A percentile compares a stretch with the other conserved stretches of the same genome.
Evolutionary conservation across 2,797 vertebrate genomes (phyloP).

Genomic region (Masticophis lateralis): DNA sequence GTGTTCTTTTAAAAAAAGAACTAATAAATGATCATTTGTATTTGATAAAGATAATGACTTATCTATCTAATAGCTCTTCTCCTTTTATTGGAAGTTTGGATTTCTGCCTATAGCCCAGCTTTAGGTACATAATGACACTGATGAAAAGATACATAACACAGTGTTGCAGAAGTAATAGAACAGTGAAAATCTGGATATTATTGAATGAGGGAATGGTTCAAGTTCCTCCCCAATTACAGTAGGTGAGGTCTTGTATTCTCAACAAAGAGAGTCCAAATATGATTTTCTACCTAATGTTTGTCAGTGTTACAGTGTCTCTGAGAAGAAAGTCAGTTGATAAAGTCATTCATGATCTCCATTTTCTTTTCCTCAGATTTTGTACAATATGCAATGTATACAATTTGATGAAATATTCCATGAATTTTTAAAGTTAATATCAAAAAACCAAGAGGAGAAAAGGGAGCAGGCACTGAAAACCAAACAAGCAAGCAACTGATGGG

Average conservation of each 20-base stretch:
- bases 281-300: background rate
- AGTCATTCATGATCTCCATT: background rate
- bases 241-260: background rate
- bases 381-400: background rate
- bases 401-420: background rate
- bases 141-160: background rate
- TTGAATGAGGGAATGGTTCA: background rate
- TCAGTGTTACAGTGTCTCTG: background rate
- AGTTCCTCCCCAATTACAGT: background rate
- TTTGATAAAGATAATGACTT: background rate
- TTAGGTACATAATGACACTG: background rate
- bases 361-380: background rate
- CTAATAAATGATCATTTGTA: conserved; percentile 38
- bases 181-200: background rate
- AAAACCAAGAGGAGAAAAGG: background rate
- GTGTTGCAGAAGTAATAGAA: background rate
- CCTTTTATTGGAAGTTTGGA: background rate
- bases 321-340: background rate
- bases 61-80: background rate
- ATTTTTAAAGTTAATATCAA: background rate
- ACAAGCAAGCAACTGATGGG: background rate
- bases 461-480: background rate
- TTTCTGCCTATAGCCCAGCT: background rate
- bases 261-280: background rate
- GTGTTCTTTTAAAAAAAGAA: conserved; percentile 10